Conservation (phyloP, 2,113 vertebrate species). For the Oxyura jamaicensis region DNA sequence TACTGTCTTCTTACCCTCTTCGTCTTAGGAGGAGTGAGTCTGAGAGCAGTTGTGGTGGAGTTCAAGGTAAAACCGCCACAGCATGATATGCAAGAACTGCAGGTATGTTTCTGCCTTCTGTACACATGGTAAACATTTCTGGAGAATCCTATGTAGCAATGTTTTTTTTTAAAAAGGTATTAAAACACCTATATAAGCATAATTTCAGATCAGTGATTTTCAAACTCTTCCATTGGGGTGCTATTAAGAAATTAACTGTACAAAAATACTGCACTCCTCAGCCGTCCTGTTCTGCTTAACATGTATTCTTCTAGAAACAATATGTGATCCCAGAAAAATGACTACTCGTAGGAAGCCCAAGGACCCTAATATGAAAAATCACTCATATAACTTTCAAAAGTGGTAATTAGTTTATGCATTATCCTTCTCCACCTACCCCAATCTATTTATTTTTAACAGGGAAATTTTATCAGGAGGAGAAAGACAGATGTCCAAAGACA, state of each 20-base stretch:
- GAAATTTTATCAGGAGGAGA: neutral
- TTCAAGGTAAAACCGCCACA: too few species aligned
- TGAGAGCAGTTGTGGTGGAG: too few species aligned
- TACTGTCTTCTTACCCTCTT: too few species aligned
- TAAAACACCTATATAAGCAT: neutral
- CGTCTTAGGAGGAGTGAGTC: too few species aligned
- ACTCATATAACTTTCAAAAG: neutral
- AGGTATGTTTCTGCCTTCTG: neutral
- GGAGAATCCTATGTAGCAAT: neutral
- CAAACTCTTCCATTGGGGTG: neutral
- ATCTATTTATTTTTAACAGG: neutral
- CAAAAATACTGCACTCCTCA: neutral
- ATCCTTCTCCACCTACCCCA: neutral
- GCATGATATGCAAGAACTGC: neutral
- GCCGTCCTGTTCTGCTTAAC: neutral
- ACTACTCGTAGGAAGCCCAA: neutral
- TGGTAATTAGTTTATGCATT: neutral
- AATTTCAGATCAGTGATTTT: neutral
- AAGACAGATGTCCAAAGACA: neutral
- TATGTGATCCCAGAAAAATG: neutral
- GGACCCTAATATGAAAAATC: neutral
- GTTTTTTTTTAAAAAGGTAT: neutral
- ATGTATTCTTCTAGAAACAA: neutral
- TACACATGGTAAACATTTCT: neutral
- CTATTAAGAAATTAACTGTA: neutral